These are phyloP conservation scores for Plusia festucae DNA, from an alignment of 2,888 invertebrate genomes.

Conservation along the genomic window DNA sequence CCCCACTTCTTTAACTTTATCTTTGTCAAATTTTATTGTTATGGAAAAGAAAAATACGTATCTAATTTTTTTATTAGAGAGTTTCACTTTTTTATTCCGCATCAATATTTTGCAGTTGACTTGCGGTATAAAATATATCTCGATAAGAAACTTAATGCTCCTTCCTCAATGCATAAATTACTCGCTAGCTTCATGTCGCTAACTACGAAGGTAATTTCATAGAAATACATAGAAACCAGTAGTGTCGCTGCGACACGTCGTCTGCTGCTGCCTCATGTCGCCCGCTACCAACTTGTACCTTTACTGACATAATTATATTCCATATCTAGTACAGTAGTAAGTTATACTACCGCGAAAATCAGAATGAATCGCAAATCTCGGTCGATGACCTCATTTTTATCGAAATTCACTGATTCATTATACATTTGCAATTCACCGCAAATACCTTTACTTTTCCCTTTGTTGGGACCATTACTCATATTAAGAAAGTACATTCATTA, in stretches of 20 bases:
- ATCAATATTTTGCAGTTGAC: not conserved
- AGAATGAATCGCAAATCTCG: conserved; percentile 47
- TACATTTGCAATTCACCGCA: conserved; percentile 56
- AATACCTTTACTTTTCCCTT: conserved; percentile 42
- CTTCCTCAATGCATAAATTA: not conserved
- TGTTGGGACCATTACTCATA: conserved; percentile 45
- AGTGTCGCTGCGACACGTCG: too few relatives aligned
- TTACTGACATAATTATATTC: too few relatives aligned
- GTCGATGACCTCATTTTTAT: conserved; percentile 63
- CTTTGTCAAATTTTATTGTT: too few relatives aligned
- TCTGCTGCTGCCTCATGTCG: too few relatives aligned
- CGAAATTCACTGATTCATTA: conserved; percentile 64
- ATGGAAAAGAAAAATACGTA: too few relatives aligned
- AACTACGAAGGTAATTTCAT: too few relatives aligned
- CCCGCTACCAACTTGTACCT: too few relatives aligned
- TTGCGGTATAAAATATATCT: not conserved
- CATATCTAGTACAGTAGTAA: conserved; percentile 15
- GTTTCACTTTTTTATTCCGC: too few relatives aligned
- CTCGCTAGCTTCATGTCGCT: too few relatives aligned
- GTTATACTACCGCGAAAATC: conserved; percentile 47
- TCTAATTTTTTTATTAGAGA: too few relatives aligned
- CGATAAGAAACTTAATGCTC: not conserved
- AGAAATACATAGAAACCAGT: too few relatives aligned
- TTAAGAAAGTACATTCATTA: conserved; percentile 11
- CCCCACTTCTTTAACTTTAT: too few relatives aligned